A percentile compares a stretch with the other conserved stretches of the same genome.
These are phyloP conservation scores for Diachasma alloeum DNA, from an alignment of 1,140 invertebrate genomes.

Conservation along the genomic window DNA sequence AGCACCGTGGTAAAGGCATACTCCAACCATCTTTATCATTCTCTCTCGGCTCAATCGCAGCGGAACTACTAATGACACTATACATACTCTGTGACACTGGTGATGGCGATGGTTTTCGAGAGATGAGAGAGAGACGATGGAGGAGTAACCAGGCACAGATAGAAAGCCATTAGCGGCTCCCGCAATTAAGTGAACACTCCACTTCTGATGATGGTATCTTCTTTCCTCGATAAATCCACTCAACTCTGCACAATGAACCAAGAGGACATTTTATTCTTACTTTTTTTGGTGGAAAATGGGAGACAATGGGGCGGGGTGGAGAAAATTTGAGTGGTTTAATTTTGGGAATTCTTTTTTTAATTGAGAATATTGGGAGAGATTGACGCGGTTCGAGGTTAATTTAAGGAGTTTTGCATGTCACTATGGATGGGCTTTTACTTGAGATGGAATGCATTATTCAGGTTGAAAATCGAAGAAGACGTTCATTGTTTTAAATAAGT, in stretches of 20 bases:
- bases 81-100: conserved; percentile 10
- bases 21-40: background rate
- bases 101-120: conserved; percentile 4
- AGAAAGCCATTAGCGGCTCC: conserved; percentile 49
- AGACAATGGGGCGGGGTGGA: background rate
- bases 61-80: conserved; percentile 9
- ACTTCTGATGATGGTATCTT: conserved; percentile 24
- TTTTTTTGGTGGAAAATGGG: background rate
- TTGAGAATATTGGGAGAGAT: too few relatives aligned
- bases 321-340: too few relatives aligned
- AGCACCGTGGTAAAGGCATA: conserved; percentile 7
- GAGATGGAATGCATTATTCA: too few relatives aligned
- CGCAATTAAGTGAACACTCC: conserved; percentile 50
- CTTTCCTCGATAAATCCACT: conserved; percentile 23
- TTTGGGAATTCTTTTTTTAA: too few relatives aligned
- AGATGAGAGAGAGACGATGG: background rate
- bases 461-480: too few relatives aligned
- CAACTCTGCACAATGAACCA: background rate
- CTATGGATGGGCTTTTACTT: too few relatives aligned
- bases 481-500: too few relatives aligned
- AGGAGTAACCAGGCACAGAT: conserved; percentile 27
- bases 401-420: too few relatives aligned
- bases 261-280: background rate
- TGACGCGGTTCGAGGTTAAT: too few relatives aligned
- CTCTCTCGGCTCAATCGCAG: conserved; percentile 6